phyloP scores from a whole-genome alignment of 1,140 invertebrate genomes.

The Anoplolepis gracilipes region DNA sequence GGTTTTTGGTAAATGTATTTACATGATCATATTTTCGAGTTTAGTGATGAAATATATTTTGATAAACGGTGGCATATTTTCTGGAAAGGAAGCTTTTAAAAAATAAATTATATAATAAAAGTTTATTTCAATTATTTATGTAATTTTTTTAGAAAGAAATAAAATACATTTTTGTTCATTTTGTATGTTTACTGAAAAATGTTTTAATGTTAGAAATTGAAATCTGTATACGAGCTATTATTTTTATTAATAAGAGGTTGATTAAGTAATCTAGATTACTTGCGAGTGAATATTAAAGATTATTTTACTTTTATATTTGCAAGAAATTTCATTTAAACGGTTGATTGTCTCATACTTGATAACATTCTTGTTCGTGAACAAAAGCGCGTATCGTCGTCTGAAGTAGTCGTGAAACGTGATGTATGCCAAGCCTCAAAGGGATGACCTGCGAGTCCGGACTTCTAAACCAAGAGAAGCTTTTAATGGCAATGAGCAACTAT shows the following conservation, averaged over 20 bases:
- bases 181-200: too few relatives aligned
- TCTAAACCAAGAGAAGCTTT: constrained; percentile 34
- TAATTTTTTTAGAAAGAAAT: too few relatives aligned
- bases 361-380: constrained; percentile 25
- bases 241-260: too few relatives aligned
- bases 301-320: background rate
- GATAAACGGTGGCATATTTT: background rate
- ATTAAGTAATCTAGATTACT: background rate
- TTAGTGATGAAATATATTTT: background rate
- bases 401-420: background rate
- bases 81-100: background rate
- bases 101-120: background rate
- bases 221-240: too few relatives aligned
- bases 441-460: background rate
- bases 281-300: background rate
- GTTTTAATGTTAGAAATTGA: too few relatives aligned
- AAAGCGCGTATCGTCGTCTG: constrained; percentile 7
- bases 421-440: constrained; percentile 25
- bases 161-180: too few relatives aligned
- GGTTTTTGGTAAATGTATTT: background rate
- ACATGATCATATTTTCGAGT: background rate
- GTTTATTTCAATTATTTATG: too few relatives aligned
- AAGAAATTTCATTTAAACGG: background rate
- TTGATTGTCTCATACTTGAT: background rate
- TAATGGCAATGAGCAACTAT: constrained; percentile 40